Percentiles rank a stretch among this genome's conserved stretches.
Conservation (phyloP, 2,797 vertebrate species). For the Stomatorhinus walkeri region DNA sequence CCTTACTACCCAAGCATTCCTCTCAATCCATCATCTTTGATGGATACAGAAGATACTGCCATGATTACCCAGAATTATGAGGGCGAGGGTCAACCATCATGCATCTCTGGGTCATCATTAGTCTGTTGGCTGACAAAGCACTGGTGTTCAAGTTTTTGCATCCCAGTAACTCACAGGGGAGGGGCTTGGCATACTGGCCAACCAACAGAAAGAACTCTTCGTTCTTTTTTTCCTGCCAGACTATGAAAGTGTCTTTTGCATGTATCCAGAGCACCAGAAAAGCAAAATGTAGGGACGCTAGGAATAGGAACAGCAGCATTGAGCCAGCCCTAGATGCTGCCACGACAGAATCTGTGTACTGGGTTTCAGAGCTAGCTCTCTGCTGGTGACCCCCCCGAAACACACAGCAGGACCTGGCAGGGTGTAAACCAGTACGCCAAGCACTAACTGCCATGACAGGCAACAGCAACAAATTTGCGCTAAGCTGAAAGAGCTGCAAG, state of each 20-base stretch:
- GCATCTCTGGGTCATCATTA: not conserved
- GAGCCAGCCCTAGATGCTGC: not conserved
- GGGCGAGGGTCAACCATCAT: not conserved
- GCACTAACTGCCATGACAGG: not conserved
- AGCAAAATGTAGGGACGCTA: not conserved
- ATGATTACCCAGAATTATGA: not conserved
- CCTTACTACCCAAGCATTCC: not conserved
- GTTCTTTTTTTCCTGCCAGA: not conserved
- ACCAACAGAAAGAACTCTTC: constrained; percentile 11
- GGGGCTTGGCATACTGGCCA: not conserved
- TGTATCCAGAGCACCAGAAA: not conserved
- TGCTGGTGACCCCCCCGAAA: not conserved
- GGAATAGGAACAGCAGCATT: not conserved
- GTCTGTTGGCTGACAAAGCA: not conserved
- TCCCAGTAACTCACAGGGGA: not conserved
- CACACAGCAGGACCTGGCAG: not conserved
- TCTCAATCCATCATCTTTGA: not conserved
- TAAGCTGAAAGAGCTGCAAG: not conserved
- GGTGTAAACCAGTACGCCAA: not conserved
- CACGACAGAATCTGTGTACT: not conserved
- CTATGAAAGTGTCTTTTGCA: not conserved
- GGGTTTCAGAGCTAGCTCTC: not conserved
- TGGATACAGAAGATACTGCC: not conserved
- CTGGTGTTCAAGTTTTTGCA: not conserved
- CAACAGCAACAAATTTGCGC: not conserved